These are phyloP conservation scores for Plutella xylostella DNA, from an alignment of 2,888 invertebrate genomes.

Conservation along the genomic window DNA sequence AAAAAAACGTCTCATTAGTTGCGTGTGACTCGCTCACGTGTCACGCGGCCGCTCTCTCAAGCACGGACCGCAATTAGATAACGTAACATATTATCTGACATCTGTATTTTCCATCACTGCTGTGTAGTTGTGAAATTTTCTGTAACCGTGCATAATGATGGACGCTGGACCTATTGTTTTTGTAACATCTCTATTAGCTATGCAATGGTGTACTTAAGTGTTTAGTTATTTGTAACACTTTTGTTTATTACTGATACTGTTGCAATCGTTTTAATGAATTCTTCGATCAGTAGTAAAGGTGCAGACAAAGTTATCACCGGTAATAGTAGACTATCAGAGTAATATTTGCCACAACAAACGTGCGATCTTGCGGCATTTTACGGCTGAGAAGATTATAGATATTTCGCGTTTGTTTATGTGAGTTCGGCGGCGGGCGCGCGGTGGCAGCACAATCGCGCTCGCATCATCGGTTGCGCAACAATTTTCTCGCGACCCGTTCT, in stretches of 20 bases:
- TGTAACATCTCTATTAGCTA: too few species aligned
- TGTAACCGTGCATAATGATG: too few species aligned
- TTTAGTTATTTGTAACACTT: neutral
- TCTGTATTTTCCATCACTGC: constrained; percentile 28
- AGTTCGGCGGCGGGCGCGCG: neutral
- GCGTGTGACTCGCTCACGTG: constrained; percentile 10
- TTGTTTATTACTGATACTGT: neutral
- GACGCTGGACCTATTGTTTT: too few species aligned
- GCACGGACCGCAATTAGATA: constrained; percentile 32
- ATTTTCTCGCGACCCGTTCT: constrained; percentile 27
- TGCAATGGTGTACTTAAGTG: too few species aligned
- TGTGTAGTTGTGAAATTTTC: constrained; percentile 32
- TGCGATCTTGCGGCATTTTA: too few species aligned
- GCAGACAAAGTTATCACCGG: too few species aligned
- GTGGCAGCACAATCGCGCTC: constrained; percentile 2
- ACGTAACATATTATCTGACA: constrained; percentile 33
- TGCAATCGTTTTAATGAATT: neutral
- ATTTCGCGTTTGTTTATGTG: neutral
- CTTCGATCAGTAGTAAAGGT: neutral
- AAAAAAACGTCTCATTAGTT: constrained; percentile 12
- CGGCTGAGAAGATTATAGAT: neutral
- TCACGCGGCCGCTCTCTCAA: constrained; percentile 25
- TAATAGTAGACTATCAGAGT: too few species aligned
- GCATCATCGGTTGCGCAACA: constrained; percentile 16
- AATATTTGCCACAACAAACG: too few species aligned